A percentile compares a stretch with the other conserved stretches of the same genome.
These are phyloP conservation scores for Icerya purchasi DNA, from an alignment of 2,888 invertebrate species.

Conservation along the genomic window DNA sequence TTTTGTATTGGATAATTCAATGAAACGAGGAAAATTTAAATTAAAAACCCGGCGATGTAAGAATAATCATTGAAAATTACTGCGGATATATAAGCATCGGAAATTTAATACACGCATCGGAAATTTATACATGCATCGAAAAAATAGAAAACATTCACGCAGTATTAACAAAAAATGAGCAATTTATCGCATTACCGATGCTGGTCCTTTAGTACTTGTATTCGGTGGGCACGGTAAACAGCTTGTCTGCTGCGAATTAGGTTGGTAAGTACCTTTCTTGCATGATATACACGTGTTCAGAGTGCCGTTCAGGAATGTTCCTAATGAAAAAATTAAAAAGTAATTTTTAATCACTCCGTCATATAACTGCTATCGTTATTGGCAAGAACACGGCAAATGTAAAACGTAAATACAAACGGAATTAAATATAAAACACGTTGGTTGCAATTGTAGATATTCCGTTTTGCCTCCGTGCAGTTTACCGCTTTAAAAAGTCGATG, in stretches of 20 bases:
- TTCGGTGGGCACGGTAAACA: conserved; percentile 76
- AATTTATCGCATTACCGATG: conserved; percentile 43
- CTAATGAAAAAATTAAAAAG: conserved; percentile 26
- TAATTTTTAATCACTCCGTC: too few species aligned
- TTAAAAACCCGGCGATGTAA: too few species aligned
- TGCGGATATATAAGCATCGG: background rate
- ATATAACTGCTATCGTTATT: too few species aligned
- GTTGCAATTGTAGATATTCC: too few species aligned
- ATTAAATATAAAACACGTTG: too few species aligned
- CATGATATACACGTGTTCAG: conserved; percentile 70
- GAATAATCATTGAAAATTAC: too few species aligned
- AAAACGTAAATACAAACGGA: too few species aligned
- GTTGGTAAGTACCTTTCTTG: conserved; percentile 73
- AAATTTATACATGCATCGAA: background rate
- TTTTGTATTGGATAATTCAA: too few species aligned
- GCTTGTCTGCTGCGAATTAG: conserved; percentile 65
- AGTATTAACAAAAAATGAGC: background rate
- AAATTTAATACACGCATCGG: background rate
- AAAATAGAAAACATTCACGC: background rate
- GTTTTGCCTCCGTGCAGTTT: too few species aligned
- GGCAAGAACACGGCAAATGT: too few species aligned
- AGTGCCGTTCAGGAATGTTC: conserved; percentile 66
- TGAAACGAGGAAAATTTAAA: too few species aligned
- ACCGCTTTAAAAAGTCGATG: too few species aligned
- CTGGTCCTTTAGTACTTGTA: conserved; percentile 63